These are phyloP conservation scores for Saimiri boliviensis DNA, from an alignment of 2,113 vertebrate genomes.

Conservation along the genomic window DNA sequence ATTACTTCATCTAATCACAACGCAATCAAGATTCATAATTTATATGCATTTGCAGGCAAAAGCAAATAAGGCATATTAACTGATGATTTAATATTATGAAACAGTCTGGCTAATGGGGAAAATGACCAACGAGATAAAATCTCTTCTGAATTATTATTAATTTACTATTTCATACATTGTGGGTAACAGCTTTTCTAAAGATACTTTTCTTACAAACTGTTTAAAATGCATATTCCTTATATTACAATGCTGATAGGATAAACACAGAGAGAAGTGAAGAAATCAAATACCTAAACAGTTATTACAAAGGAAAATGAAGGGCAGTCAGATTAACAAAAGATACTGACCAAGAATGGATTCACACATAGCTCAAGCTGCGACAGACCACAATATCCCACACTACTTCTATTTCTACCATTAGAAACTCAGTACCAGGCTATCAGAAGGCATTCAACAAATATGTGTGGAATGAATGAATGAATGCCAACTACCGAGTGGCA, in stretches of 20 bases:
- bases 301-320: not conserved
- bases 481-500: not conserved
- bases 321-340: not conserved
- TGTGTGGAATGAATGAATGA: not conserved
- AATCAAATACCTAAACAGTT: not conserved
- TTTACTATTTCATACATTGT: not conserved
- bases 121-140: not conserved
- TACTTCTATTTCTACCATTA: not conserved
- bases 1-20: not conserved
- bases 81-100: not conserved
- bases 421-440: not conserved
- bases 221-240: not conserved
- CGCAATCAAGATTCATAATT: conserved; percentile 18
- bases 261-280: not conserved
- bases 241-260: not conserved
- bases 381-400: not conserved
- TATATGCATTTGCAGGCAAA: not conserved
- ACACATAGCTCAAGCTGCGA: not conserved
- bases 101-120: not conserved
- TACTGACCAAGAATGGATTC: not conserved
- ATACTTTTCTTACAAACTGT: not conserved
- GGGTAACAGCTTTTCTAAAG: not conserved
- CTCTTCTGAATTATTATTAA: not conserved
- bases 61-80: not conserved
- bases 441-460: not conserved